Base-by-base conservation (phyloP, 2,888 invertebrate species). In the Callinectes sapidus region DNA sequence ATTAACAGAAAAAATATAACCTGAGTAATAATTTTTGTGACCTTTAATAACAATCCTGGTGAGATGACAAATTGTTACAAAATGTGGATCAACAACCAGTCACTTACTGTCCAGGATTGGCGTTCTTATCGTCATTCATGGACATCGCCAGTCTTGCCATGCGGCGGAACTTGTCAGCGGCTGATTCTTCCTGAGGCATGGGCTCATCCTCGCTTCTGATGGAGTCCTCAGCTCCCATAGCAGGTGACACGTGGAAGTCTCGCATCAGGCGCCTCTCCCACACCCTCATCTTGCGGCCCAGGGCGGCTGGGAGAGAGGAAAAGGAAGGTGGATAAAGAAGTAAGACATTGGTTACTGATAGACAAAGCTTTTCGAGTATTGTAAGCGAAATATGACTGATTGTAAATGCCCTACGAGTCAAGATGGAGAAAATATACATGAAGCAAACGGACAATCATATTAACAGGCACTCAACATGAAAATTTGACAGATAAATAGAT, bases 241-340 rank as follows among this genome's bases (percentile, higher is more conserved):
- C 97, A 0, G 98, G 97, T 0, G 97, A 97, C 90, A 98, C 97
- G 95, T 98, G 98, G 96, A 98, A 98, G 95, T 98, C 98, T 95
- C 97, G 98, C 97, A 98, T 98, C 90, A 98, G 96, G 0, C 97
- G 97, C n/a, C 98, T 96, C 95, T 98, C 98, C 98, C 98, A 98
- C 0, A 98, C 96, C 95, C 97, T 97, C 96, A 97, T 98, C 95
- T 96, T 96, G 94, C 97, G 97, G 0, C 97, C 98, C 66, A 97
- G 96, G 54, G 97, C 96, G 95, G 97, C 97, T 97, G 95, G 6
- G 95, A 16, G 81, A 23, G 32, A 0, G 23, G 23, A n/a, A 32
- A 18, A 55, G 35, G 39, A 48, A 55, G 23, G 85, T 39, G n/a
- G 54, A 32, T n/a, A 54, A 88, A n/a, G 28, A 85, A 35, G 3